Percentiles rank a stretch among this genome's conserved stretches.
Conservation (phyloP, 1,140 invertebrate species). For the Galleria mellonella region DNA sequence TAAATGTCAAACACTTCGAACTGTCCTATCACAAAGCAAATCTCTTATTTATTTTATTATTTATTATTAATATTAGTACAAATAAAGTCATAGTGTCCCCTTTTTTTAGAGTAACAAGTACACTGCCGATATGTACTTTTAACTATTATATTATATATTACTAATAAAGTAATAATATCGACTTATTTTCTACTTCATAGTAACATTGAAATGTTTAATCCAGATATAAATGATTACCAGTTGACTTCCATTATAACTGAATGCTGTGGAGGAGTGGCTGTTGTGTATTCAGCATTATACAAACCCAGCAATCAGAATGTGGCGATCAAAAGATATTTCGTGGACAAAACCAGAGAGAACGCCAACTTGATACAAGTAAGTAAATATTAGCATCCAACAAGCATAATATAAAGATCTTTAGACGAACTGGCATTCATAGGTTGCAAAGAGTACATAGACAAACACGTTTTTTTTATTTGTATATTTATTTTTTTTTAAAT, state of each 20-base stretch:
- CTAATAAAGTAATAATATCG: background rate
- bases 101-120: constrained; percentile 25
- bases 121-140: constrained; percentile 7
- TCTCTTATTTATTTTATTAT: constrained; percentile 20
- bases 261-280: constrained; percentile 79
- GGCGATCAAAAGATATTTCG: constrained; percentile 84
- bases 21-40: no score
- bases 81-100: constrained; percentile 9
- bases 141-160: background rate
- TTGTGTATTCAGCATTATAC: constrained; percentile 82
- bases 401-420: no score
- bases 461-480: no score
- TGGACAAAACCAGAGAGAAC: constrained; percentile 82
- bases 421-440: no score
- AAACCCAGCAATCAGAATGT: constrained; percentile 80
- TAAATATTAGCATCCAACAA: background rate
- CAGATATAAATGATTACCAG: constrained; percentile 73
- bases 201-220: constrained; percentile 47
- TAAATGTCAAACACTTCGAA: no score
- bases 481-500: no score
- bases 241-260: constrained; percentile 78
- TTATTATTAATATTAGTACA: constrained; percentile 18
- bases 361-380: constrained; percentile 79
- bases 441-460: no score
- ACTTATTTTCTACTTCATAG: background rate